Evolutionary conservation across 2,797 vertebrate genomes (phyloP).

Genomic region (Crax fasciolata): DNA sequence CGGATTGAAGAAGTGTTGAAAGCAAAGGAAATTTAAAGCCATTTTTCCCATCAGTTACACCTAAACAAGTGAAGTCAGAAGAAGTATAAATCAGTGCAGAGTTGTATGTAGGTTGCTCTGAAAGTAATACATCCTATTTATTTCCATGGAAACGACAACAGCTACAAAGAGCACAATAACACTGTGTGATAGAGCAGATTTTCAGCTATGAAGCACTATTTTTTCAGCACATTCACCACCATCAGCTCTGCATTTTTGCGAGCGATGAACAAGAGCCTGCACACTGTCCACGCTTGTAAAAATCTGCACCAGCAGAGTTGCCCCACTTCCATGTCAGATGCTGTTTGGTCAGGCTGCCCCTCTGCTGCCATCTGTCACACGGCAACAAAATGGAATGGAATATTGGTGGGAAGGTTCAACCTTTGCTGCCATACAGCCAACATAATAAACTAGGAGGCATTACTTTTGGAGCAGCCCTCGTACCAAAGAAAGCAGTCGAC

Average conservation of each 20-base stretch:
- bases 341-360: too few relatives aligned
- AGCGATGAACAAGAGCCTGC: neutral
- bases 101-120: neutral
- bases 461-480: neutral
- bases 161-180: neutral
- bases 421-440: neutral
- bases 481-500: neutral
- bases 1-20: conserved; percentile 27
- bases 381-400: neutral
- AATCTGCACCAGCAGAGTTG: too few relatives aligned
- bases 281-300: neutral
- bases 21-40: conserved; percentile 41
- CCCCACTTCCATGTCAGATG: too few relatives aligned
- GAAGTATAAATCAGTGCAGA: conserved; percentile 44
- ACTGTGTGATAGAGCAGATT: neutral
- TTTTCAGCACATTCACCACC: neutral
- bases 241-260: neutral
- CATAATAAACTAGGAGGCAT: neutral
- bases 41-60: conserved; percentile 27
- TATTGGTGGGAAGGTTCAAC: neutral
- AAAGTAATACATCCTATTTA: neutral
- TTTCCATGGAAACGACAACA: neutral
- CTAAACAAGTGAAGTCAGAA: conserved; percentile 34
- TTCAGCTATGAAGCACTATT: neutral
- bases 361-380: neutral